phyloP scores from a whole-genome alignment of 2,113 vertebrate genomes.

The Calonectris borealis region DNA sequence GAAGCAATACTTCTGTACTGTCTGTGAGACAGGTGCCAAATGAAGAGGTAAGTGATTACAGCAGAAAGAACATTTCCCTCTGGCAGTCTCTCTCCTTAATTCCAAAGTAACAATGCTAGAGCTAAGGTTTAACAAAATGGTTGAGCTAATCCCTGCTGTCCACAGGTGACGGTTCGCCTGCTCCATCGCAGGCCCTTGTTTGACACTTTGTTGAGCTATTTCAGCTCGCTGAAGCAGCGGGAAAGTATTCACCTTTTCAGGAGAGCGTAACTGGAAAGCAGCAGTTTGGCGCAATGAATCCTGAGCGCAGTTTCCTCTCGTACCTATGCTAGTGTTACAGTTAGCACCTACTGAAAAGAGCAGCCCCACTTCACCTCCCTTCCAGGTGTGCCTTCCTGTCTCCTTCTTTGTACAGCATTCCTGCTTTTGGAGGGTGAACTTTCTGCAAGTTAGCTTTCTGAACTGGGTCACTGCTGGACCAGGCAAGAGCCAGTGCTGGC shows the following conservation, averaged over 20 bases:
- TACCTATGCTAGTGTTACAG: neutral
- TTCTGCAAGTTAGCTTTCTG: constrained; percentile 51
- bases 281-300: neutral
- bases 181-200: neutral
- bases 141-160: neutral
- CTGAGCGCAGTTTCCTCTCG: neutral
- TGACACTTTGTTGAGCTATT: neutral
- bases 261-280: neutral
- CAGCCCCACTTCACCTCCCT: constrained; percentile 26
- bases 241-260: neutral
- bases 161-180: neutral
- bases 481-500: constrained; percentile 49
- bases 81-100: neutral
- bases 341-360: neutral
- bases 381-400: constrained; percentile 52
- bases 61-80: neutral
- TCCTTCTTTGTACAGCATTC: constrained; percentile 36
- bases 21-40: neutral
- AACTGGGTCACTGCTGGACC: constrained; percentile 27
- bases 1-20: neutral
- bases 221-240: neutral
- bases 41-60: neutral
- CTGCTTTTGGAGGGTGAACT: constrained; percentile 15
- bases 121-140: neutral
- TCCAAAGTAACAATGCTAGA: neutral